A percentile compares a stretch with the other conserved stretches of the same genome.
Conservation (phyloP, 1,140 invertebrate species). For the Intoshia linei region DNA sequence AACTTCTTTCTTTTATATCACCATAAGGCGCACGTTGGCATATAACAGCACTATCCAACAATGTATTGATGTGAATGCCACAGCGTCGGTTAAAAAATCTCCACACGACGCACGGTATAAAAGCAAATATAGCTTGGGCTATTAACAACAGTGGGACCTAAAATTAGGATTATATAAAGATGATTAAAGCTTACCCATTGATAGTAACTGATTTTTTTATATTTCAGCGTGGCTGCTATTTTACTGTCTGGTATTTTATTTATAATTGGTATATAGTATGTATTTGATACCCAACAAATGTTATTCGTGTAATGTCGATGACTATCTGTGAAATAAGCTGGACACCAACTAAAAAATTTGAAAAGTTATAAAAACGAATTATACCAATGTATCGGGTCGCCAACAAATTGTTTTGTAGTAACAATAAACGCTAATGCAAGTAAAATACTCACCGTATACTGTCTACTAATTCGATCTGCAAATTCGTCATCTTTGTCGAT, state of each 20-base stretch:
- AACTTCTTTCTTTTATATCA: conserved; percentile 15
- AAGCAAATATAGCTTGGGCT: conserved; percentile 26
- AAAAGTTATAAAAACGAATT: too few relatives aligned
- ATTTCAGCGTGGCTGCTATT: conserved; percentile 10
- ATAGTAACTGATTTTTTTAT: conserved; percentile 20
- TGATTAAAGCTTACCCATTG: too few relatives aligned
- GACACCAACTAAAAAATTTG: conserved; percentile 25
- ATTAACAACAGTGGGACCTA: conserved; percentile 27
- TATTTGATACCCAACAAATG: conserved; percentile 21
- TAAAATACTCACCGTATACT: conserved; percentile 25
- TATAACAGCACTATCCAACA: conserved; percentile 13
- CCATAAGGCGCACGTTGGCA: conserved; percentile 7
- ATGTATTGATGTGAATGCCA: conserved; percentile 18
- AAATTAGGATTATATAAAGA: too few relatives aligned
- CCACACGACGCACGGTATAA: conserved; percentile 28
- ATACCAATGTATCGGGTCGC: conserved; percentile 28
- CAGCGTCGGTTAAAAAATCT: conserved; percentile 24
- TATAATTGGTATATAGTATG: conserved; percentile 19
- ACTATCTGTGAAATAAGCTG: conserved; percentile 19
- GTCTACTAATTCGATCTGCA: conserved; percentile 26
- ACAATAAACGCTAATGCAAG: conserved; percentile 25
- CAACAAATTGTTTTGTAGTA: conserved; percentile 26
- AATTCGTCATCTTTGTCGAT: conserved; percentile 26
- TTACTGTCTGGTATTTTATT: conserved; percentile 11
- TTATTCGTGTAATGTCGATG: conserved; percentile 23